These are phyloP conservation scores for Nibea albiflora DNA, from an alignment of 2,113 vertebrate genomes.

Conservation along the genomic window DNA sequence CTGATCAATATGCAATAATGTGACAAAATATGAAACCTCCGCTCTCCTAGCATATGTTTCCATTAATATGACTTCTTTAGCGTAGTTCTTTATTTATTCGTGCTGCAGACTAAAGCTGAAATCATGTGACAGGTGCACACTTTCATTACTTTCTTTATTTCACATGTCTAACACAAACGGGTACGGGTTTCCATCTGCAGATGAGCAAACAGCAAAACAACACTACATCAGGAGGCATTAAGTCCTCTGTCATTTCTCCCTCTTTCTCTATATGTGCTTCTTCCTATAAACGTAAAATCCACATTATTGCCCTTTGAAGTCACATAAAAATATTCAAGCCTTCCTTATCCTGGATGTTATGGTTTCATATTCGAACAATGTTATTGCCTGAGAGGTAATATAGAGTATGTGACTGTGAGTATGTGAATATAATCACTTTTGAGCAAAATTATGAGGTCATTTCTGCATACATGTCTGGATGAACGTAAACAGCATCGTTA, in stretches of 20 bases:
- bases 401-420: not conserved
- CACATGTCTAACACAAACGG: slow-evolving; percentile 32
- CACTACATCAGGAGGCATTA: slow-evolving; percentile 32
- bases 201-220: slow-evolving; percentile 52
- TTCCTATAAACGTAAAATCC: not conserved
- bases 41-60: not conserved
- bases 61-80: not conserved
- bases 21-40: slow-evolving; percentile 14
- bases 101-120: slow-evolving; percentile 12
- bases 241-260: slow-evolving; percentile 23
- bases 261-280: not conserved
- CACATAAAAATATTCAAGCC: not conserved
- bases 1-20: not conserved
- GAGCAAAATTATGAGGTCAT: too few species aligned
- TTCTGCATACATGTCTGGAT: not conserved
- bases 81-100: slow-evolving; percentile 5
- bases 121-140: slow-evolving; percentile 45
- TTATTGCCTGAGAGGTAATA: not conserved
- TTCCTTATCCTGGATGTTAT: not conserved
- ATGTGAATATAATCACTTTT: not conserved
- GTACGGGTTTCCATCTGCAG: slow-evolving; percentile 44
- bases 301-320: not conserved
- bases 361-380: not conserved
- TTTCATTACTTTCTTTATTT: slow-evolving; percentile 44
- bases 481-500: not conserved